phyloP scores from a whole-genome alignment of 1,140 invertebrate genomes.

The Zaprionus kolodkinae region DNA sequence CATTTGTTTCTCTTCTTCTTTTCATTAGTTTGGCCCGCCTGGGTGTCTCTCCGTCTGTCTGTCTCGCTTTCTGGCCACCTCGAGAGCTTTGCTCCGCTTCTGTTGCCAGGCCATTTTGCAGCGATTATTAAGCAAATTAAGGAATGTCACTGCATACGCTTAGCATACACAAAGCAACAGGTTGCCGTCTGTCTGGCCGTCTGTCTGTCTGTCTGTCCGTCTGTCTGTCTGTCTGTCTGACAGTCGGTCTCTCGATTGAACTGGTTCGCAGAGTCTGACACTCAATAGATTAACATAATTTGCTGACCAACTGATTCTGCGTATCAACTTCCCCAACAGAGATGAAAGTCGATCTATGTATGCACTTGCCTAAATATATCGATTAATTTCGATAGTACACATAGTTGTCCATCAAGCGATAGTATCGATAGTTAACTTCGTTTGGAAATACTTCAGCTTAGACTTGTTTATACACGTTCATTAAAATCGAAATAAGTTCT shows the following conservation, averaged over 20 bases:
- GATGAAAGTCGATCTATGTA: not conserved
- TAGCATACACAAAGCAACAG: constrained; percentile 78
- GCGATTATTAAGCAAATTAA: constrained; percentile 80
- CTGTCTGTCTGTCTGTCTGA: not conserved
- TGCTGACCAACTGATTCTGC: constrained; percentile 43
- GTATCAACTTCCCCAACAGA: constrained; percentile 35
- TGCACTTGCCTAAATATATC: not conserved
- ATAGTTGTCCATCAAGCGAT: not conserved
- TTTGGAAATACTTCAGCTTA: not conserved
- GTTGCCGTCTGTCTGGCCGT: constrained; percentile 42
- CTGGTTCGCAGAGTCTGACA: constrained; percentile 51
- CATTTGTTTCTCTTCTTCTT: not conserved
- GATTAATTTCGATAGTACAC: not conserved
- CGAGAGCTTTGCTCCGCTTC: constrained; percentile 17
- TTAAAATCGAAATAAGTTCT: not conserved
- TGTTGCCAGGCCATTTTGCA: constrained; percentile 73
- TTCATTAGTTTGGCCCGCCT: not conserved
- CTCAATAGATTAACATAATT: constrained; percentile 56
- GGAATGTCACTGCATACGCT: constrained; percentile 75
- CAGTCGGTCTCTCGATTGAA: constrained; percentile 54
- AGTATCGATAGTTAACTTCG: not conserved
- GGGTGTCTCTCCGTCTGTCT: constrained; percentile 25
- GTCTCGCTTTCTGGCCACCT: constrained; percentile 8
- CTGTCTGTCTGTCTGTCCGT: constrained; percentile 4
- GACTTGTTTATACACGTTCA: too few relatives aligned